Evolutionary conservation across 1,140 invertebrate genomes (phyloP), one percentile per base, ranked within the genome.

Genomic region (Octopus sinensis): DNA sequence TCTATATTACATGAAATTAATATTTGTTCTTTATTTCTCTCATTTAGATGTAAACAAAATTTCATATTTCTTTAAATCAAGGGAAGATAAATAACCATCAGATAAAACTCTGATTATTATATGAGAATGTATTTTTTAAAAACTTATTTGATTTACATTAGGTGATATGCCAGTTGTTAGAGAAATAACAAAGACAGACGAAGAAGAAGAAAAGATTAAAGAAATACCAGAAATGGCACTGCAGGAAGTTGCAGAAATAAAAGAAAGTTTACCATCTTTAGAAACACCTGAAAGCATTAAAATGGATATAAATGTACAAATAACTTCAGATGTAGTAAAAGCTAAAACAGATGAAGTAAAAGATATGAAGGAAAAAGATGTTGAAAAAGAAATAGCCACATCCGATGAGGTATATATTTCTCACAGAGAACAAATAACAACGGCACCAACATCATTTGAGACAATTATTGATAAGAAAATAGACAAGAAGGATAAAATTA

Each of bases 201-300:
- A 43, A 43, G 30, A 43, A 43, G 71, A 79, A 52, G 80, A 83
- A 82, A 53, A 5, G 4, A 56, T 43, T 53, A 80, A 82, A 53
- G 81, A 80, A 79, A 62, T 84, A 51, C 53, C 30, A 13, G 62
- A 12, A 68, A 12, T n/a, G n/a, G n/a, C 62, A 68, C n/a, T 68
- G 62, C 62, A 80, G 30, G n/a, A 12, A 68, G n/a, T 68, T n/a
- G n/a, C 62, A 68, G n/a, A 13, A 68, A n/a, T 13, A 68, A 68
- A n/a, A 13, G n/a, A 68, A n/a, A 12, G n/a, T 13, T 13, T 68
- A 68, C 62, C 62, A 13, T 68, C 62, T n/a, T 13, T 68, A 68
- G 62, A 68, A n/a, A n/a, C 1, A 68, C 62, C 30, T 43, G 30
- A 43, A 43, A 43, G n/a, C 62, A 68, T 68, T 68, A 68, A n/a